Evolutionary conservation across 1,140 invertebrate genomes (phyloP).

Genomic region (Bombus waltoni): DNA sequence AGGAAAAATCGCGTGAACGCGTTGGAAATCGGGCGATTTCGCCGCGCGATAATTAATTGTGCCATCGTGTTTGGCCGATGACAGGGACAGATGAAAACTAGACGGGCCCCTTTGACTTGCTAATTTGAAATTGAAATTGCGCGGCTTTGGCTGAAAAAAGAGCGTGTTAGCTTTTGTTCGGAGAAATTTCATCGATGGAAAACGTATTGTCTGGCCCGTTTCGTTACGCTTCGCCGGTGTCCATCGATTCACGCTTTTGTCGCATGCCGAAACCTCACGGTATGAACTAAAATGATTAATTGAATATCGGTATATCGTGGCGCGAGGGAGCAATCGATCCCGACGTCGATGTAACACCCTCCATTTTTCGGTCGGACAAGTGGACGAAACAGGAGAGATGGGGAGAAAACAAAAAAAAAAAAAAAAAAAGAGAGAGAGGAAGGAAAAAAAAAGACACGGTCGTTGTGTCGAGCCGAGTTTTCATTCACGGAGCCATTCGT

Average conservation of each 20-base stretch:
- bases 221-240: conserved; percentile 63
- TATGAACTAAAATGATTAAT: conserved; percentile 71
- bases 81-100: conserved; percentile 20
- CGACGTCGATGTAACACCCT: conserved; percentile 50
- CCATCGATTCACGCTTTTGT: conserved; percentile 69
- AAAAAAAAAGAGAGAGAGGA: not conserved
- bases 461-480: not conserved
- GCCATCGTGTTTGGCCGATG: conserved; percentile 1
- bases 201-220: conserved; percentile 66
- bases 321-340: conserved; percentile 58
- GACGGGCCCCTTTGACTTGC: conserved; percentile 52
- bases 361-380: conserved; percentile 63
- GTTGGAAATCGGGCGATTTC: not conserved
- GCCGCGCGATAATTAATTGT: conserved; percentile 53
- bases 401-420: not conserved
- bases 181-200: conserved; percentile 67
- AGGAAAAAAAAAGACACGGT: not conserved
- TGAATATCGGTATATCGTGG: conserved; percentile 67
- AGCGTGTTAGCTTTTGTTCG: conserved; percentile 63
- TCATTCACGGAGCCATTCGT: conserved; percentile 1
- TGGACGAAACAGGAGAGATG: conserved; percentile 24
- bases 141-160: conserved; percentile 41
- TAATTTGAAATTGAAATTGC: conserved; percentile 62
- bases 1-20: too few relatives aligned
- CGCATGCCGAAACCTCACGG: conserved; percentile 63